These are phyloP conservation scores for Drosophila obscura DNA, from an alignment of 1,140 invertebrate species.

Conservation along the genomic window DNA sequence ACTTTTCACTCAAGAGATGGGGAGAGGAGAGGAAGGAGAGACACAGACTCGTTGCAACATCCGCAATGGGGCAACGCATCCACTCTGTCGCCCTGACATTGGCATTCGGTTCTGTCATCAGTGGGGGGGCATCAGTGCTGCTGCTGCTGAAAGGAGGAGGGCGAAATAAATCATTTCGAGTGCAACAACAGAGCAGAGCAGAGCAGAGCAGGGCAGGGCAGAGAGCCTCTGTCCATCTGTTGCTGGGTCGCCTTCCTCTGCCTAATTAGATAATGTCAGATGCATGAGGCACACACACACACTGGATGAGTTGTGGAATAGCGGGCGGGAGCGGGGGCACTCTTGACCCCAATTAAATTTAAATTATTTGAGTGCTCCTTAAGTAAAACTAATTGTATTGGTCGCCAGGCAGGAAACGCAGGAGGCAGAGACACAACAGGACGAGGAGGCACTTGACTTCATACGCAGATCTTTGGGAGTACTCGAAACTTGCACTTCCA, in stretches of 20 bases:
- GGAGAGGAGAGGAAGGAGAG: no score
- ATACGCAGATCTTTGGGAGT: slow-evolving; percentile 1
- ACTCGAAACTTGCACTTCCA: no score
- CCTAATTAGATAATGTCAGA: slow-evolving; percentile 80
- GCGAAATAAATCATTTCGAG: slow-evolving; percentile 68
- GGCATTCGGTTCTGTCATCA: slow-evolving; percentile 60
- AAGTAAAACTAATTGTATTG: slow-evolving; percentile 79
- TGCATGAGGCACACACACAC: slow-evolving; percentile 38
- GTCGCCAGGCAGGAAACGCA: not conserved
- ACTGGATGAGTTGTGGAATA: no score
- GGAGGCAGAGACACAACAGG: no score
- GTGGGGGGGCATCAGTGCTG: not conserved
- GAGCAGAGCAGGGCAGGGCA: no score
- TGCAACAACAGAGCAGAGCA: slow-evolving; percentile 21
- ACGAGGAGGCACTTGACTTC: not conserved
- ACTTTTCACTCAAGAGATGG: no score
- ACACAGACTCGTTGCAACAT: not conserved
- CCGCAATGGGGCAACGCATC: not conserved
- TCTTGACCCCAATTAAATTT: slow-evolving; percentile 80
- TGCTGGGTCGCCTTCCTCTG: slow-evolving; percentile 23
- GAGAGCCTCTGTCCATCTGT: not conserved
- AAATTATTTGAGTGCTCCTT: slow-evolving; percentile 74
- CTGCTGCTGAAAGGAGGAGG: not conserved
- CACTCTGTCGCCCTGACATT: slow-evolving; percentile 54
- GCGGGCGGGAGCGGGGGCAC: slow-evolving; percentile 1